A percentile compares a stretch with the other conserved stretches of the same genome.
phyloP scores from a whole-genome alignment of 2,113 vertebrate species.

The Turnix velox region DNA sequence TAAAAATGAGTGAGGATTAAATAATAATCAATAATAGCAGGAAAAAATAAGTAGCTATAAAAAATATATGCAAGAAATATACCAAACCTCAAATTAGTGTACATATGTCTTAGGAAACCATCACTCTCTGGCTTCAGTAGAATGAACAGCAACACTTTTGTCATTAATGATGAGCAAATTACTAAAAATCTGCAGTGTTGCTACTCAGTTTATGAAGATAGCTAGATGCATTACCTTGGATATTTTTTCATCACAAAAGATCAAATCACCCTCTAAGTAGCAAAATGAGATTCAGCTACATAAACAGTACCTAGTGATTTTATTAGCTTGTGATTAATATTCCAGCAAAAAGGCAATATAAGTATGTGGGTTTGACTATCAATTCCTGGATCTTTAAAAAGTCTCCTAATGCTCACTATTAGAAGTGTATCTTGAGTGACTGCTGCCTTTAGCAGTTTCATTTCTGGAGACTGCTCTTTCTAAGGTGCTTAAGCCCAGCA shows the following conservation, averaged over 20 bases:
- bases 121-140: background rate
- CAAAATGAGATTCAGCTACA: background rate
- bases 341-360: background rate
- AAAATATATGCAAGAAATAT: background rate
- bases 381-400: background rate
- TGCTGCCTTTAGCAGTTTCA: background rate
- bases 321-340: background rate
- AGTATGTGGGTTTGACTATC: background rate
- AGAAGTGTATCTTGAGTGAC: background rate
- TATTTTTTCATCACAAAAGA: background rate
- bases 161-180: background rate
- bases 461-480: background rate
- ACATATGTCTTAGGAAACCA: background rate
- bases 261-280: background rate
- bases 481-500: background rate
- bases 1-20: background rate
- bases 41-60: background rate
- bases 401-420: background rate
- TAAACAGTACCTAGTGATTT: background rate
- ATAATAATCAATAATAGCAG: background rate
- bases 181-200: background rate
- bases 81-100: background rate
- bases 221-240: background rate
- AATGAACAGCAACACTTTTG: background rate
- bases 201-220: background rate